Evolutionary conservation across 2,113 vertebrate genomes (phyloP).

Genomic region (Mionectes macconnelli): DNA sequence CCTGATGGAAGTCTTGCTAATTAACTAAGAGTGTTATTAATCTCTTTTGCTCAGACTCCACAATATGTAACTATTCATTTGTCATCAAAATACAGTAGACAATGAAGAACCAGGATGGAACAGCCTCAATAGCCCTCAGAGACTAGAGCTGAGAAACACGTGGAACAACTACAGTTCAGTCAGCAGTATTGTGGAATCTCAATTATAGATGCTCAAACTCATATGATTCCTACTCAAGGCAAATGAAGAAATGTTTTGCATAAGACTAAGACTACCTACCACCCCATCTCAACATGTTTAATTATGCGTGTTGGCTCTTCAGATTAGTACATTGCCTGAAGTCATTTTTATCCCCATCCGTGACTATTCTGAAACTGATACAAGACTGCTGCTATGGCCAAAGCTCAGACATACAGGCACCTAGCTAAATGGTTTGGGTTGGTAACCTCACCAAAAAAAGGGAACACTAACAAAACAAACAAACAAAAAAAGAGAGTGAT

Average conservation of each 20-base stretch:
- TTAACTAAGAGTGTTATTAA: background rate
- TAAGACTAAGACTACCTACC: background rate
- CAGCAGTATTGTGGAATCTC: background rate
- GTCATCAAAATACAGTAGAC: background rate
- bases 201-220: background rate
- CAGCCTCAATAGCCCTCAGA: background rate
- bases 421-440: background rate
- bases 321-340: background rate
- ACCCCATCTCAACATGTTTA: background rate
- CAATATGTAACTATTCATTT: background rate
- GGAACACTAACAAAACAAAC: background rate
- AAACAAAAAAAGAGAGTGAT: background rate
- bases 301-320: background rate
- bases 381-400: background rate
- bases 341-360: background rate
- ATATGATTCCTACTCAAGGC: background rate
- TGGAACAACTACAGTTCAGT: background rate
- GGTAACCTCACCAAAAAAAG: background rate
- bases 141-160: background rate
- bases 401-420: background rate
- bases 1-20: background rate
- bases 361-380: background rate
- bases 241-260: background rate
- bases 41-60: background rate
- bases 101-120: background rate